These are phyloP conservation scores for Pissodes strobi DNA, from an alignment of 1,140 invertebrate species.

Conservation along the genomic window DNA sequence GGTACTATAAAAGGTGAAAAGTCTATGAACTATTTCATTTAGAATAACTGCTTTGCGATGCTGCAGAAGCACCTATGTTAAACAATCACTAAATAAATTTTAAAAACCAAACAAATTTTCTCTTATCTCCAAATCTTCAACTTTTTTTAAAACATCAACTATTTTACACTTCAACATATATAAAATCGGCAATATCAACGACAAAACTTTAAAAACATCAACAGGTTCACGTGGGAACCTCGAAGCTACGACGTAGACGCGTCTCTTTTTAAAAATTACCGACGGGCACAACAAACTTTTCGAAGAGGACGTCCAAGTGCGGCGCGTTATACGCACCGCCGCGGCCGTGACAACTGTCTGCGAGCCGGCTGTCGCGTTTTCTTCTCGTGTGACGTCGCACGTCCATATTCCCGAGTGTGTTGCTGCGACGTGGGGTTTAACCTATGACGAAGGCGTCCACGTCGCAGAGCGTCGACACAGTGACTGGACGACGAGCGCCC, in stretches of 20 bases:
- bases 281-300: not conserved
- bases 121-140: constrained; percentile 4
- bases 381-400: constrained; percentile 24
- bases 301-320: constrained; percentile 18
- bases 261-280: too few species aligned
- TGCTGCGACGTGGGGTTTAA: not conserved
- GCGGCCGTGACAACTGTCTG: constrained; percentile 21
- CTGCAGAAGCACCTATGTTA: constrained; percentile 27
- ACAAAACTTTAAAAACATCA: constrained; percentile 27
- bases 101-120: constrained; percentile 10
- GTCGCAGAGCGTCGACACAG: constrained; percentile 16
- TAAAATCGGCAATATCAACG: constrained; percentile 20
- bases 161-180: constrained; percentile 5
- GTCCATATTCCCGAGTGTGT: constrained; percentile 21
- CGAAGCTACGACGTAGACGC: too few species aligned
- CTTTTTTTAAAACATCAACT: not conserved
- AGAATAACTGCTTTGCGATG: constrained; percentile 34
- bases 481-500: constrained; percentile 11
- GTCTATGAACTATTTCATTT: constrained; percentile 32
- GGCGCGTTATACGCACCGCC: constrained; percentile 12
- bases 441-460: constrained; percentile 20
- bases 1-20: constrained; percentile 2
- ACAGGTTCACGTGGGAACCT: constrained; percentile 22
- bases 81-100: constrained; percentile 25
- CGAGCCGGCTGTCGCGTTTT: constrained; percentile 24